Percentiles rank a stretch among this genome's conserved stretches.
These are phyloP conservation scores for Rhinolophus ferrumequinum DNA, from an alignment of 2,113 vertebrate species.

Conservation along the genomic window DNA sequence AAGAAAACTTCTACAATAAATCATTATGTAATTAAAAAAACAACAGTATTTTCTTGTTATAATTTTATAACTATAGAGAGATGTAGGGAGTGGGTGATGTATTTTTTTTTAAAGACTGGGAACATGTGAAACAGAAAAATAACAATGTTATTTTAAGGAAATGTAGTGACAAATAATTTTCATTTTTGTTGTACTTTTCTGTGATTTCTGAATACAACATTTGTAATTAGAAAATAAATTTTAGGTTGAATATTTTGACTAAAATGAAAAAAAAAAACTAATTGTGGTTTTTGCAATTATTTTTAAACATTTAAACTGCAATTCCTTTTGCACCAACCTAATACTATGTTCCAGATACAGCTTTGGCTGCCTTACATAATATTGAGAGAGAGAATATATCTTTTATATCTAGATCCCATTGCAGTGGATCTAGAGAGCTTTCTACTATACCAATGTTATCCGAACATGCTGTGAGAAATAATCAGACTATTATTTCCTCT, in stretches of 20 bases:
- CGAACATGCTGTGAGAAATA: not conserved
- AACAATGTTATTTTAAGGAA: not conserved
- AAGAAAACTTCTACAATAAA: not conserved
- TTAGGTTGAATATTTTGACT: conserved; percentile 7
- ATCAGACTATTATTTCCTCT: not conserved
- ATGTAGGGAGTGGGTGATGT: not conserved
- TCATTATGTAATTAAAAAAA: not conserved
- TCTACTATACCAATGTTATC: not conserved
- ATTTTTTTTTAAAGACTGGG: not conserved
- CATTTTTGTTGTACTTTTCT: not conserved
- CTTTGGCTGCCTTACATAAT: not conserved
- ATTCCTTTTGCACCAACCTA: too few species aligned
- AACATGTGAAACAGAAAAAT: not conserved
- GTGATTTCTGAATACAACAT: not conserved
- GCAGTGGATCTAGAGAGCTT: not conserved
- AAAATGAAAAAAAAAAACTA: not conserved
- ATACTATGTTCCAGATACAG: not conserved
- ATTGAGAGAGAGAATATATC: not conserved
- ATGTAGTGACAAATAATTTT: not conserved
- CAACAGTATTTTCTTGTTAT: not conserved
- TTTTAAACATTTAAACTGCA: too few species aligned
- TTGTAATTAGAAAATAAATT: not conserved
- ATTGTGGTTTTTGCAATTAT: too few species aligned
- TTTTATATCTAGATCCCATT: not conserved
- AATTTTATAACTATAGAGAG: not conserved